Conservation (phyloP, 1,140 invertebrate species). For the Aphelinus atriplicis region DNA sequence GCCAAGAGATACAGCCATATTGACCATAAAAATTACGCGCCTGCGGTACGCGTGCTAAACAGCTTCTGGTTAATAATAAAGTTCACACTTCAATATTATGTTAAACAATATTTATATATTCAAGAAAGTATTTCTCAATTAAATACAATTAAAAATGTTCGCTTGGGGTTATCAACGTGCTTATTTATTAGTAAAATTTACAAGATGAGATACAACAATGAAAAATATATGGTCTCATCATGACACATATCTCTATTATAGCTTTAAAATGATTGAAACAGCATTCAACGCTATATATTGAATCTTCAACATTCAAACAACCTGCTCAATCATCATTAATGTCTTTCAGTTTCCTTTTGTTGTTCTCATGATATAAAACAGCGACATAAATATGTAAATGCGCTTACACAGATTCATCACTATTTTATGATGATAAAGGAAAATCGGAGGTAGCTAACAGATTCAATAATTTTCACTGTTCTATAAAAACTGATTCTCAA, state of each 20-base stretch:
- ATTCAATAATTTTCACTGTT: too few relatives aligned
- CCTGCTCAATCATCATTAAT: conserved; percentile 12
- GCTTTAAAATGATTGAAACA: not conserved
- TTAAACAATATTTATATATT: too few relatives aligned
- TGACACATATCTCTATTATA: conserved; percentile 1
- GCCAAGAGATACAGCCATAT: too few relatives aligned
- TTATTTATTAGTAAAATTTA: conserved; percentile 35
- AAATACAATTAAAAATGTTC: too few relatives aligned
- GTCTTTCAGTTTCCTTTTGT: conserved; percentile 6
- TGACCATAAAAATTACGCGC: too few relatives aligned
- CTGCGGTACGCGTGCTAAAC: too few relatives aligned
- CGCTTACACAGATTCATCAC: not conserved
- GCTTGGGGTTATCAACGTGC: conserved; percentile 5
- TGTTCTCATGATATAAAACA: conserved; percentile 30
- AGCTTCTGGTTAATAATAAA: too few relatives aligned
- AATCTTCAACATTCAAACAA: conserved; percentile 16
- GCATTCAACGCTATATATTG: conserved; percentile 19
- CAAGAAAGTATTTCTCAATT: too few relatives aligned
- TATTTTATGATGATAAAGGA: too few relatives aligned
- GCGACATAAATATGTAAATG: conserved; percentile 14
- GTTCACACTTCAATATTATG: too few relatives aligned
- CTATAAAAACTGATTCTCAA: too few relatives aligned
- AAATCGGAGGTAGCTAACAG: too few relatives aligned
- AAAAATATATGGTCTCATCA: conserved; percentile 29
- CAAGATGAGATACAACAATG: conserved; percentile 20